Evolutionary conservation across 1,140 invertebrate genomes (phyloP), one percentile per base, ranked within the genome.

Genomic region (Aleiodes sp.): DNA sequence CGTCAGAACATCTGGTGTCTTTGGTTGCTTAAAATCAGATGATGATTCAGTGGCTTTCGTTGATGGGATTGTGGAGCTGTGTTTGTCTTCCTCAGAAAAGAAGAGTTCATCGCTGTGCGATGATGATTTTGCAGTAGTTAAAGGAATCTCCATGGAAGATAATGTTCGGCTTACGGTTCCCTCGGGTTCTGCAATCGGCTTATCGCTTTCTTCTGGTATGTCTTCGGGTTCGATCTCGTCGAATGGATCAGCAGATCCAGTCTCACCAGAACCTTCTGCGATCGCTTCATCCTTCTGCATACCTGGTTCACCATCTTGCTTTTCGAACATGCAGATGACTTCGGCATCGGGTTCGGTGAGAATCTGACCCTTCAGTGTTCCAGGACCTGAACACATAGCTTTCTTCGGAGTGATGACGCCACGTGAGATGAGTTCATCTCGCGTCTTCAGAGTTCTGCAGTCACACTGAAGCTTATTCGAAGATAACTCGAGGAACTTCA

Each of bases 391-490:
- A 43, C 85, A 86, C 0, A 75, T 10, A 0, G 76, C 24, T 21
- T 75, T 82, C 41, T 82, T 83, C 2, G 78, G 76, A 8, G 83
- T 69, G 8, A 76, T 79, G 0, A 82, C 78, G 21, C 76, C 75
- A 3, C 66, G 77, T 0, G 73, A 68, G 1, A 74, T 4, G 26
- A 86, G 68, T 0, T 64, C 52, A 64, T 86, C 83, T 26, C 83
- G 73, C 0, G 77, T 41, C 19, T 65, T 76, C 7, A 84, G 70
- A 14, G 79, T 80, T 0, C 72, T 74, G 46, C 84, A 86, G 64
- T 89, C 87, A 75, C 92, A 93, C 29, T 87, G 81, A 1, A 93
- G 77, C 2, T 90, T 88, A 82, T 94, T 94, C 26, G 88, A 82
- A 26, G 84, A 84, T 1, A 93, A 79, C 68, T 93, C 91, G 1